phyloP scores from a whole-genome alignment of 2,888 invertebrate genomes.

The Herminia tarsipennalis region DNA sequence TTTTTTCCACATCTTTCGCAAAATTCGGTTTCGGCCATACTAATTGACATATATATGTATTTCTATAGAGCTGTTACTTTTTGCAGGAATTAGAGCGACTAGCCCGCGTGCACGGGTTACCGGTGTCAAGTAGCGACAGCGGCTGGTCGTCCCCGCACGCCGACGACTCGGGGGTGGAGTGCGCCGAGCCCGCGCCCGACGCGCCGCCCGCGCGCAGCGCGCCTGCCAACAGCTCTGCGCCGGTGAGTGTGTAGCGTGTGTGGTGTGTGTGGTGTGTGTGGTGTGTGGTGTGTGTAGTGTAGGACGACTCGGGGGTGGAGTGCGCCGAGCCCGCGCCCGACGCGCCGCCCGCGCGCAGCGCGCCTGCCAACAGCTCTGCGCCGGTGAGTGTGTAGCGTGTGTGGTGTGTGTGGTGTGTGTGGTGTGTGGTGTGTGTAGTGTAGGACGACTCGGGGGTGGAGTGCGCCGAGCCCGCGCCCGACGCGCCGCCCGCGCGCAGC shows the following conservation, averaged over 20 bases:
- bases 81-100: conserved; percentile 91
- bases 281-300: no score
- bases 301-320: conserved; percentile 68
- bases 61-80: no score
- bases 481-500: conserved; percentile 36
- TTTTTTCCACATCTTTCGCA: no score
- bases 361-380: conserved; percentile 23
- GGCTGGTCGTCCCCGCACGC: conserved; percentile 72
- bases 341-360: conserved; percentile 20
- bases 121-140: conserved; percentile 84
- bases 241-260: no score
- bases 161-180: conserved; percentile 67
- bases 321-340: conserved; percentile 50
- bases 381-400: no score
- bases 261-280: no score
- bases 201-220: conserved; percentile 14
- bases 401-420: no score
- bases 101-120: conserved; percentile 90
- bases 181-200: conserved; percentile 49
- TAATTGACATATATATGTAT: no score
- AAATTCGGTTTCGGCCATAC: no score
- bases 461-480: conserved; percentile 43
- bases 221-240: conserved; percentile 26
- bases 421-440: no score
- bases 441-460: conserved; percentile 68